Evolutionary conservation across 1,140 invertebrate genomes (phyloP).

Genomic region (Vanessa tameamea): DNA sequence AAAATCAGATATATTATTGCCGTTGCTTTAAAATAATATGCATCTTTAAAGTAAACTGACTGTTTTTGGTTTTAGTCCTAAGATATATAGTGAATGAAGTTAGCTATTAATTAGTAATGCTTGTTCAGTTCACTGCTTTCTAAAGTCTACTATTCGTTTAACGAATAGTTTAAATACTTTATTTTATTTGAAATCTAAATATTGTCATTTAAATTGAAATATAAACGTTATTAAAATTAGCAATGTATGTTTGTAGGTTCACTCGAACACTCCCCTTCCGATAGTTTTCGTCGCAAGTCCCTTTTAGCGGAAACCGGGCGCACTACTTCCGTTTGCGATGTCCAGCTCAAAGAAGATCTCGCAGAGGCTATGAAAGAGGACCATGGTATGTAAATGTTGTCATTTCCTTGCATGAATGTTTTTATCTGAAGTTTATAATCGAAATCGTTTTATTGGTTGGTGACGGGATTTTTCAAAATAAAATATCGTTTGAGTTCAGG

Average conservation of each 20-base stretch:
- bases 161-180: too few relatives aligned
- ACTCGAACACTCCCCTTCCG: slow-evolving; percentile 93
- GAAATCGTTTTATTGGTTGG: not conserved
- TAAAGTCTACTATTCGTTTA: too few relatives aligned
- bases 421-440: slow-evolving; percentile 5
- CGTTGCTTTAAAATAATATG: too few relatives aligned
- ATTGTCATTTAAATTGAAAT: not conserved
- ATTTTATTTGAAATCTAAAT: too few relatives aligned
- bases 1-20: too few relatives aligned
- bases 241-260: slow-evolving; percentile 83
- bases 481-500: not conserved
- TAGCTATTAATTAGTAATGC: too few relatives aligned
- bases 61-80: too few relatives aligned
- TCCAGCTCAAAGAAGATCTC: slow-evolving; percentile 92
- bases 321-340: slow-evolving; percentile 82
- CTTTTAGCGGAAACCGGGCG: slow-evolving; percentile 80
- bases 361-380: slow-evolving; percentile 95
- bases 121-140: too few relatives aligned
- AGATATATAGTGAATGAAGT: too few relatives aligned
- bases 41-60: too few relatives aligned
- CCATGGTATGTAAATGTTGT: slow-evolving; percentile 61
- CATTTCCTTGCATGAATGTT: not conserved
- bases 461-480: not conserved
- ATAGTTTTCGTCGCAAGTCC: slow-evolving; percentile 87
- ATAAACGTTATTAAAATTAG: not conserved